Percentiles rank a stretch among this genome's conserved stretches.
These are phyloP conservation scores for Sceloporus undulatus DNA, from an alignment of 2,113 vertebrate species.

Conservation along the genomic window DNA sequence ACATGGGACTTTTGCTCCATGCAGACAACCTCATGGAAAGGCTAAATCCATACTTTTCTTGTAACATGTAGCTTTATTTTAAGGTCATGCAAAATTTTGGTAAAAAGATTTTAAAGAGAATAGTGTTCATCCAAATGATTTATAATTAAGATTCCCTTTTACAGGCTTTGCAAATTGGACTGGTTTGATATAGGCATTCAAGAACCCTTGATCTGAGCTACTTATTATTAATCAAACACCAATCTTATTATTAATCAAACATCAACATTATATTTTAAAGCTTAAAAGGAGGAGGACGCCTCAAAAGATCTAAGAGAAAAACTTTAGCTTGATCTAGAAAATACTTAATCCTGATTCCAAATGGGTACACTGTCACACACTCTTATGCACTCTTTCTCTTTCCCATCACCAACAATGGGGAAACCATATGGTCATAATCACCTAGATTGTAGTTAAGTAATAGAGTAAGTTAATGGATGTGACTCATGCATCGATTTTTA, in stretches of 20 bases:
- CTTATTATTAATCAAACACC: neutral
- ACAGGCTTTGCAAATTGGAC: neutral
- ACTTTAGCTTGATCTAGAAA: neutral
- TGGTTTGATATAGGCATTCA: neutral
- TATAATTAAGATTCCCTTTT: neutral
- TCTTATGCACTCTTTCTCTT: neutral
- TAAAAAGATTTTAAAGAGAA: neutral
- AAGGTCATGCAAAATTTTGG: neutral
- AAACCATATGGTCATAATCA: neutral
- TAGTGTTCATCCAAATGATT: neutral
- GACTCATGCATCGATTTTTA: neutral
- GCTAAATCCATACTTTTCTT: neutral
- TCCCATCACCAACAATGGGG: neutral
- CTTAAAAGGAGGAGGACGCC: too few species aligned
- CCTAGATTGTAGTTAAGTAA: neutral
- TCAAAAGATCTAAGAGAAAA: neutral
- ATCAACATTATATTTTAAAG: neutral
- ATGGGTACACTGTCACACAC: neutral
- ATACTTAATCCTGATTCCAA: neutral
- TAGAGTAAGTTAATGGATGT: neutral
- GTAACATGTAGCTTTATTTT: too few species aligned
- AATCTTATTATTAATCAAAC: neutral
- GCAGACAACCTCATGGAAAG: too few species aligned
- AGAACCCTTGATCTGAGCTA: neutral
- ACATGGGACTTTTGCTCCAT: too few species aligned